These are phyloP conservation scores for Melitaea cinxia DNA, from an alignment of 1,140 invertebrate genomes.

Conservation along the genomic window DNA sequence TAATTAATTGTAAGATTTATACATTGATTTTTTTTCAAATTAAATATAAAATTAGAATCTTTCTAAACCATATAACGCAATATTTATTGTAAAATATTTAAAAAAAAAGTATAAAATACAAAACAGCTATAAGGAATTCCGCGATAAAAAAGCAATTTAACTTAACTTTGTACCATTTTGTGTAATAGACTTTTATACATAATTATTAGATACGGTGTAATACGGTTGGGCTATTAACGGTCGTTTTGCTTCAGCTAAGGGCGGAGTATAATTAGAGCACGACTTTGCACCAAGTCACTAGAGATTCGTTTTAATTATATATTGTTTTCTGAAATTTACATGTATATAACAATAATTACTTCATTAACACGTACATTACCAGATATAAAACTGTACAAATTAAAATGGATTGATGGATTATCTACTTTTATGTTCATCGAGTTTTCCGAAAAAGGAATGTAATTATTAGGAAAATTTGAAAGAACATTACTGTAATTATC, in stretches of 20 bases:
- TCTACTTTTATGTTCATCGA: background rate
- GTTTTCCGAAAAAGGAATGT: slow-evolving; percentile 3
- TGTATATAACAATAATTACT: no score
- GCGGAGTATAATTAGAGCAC: slow-evolving; percentile 38
- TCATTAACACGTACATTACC: no score
- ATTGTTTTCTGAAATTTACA: background rate
- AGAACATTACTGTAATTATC: slow-evolving; percentile 32
- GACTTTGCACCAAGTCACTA: slow-evolving; percentile 8
- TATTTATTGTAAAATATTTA: no score
- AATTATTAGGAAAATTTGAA: slow-evolving; percentile 26
- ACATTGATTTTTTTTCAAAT: no score
- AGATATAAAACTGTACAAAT: no score
- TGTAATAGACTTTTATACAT: slow-evolving; percentile 23
- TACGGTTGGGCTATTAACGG: slow-evolving; percentile 44
- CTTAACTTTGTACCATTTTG: slow-evolving; percentile 7
- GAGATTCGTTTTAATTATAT: background rate
- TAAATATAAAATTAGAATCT: no score
- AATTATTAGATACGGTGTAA: slow-evolving; percentile 24
- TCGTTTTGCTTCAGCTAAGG: slow-evolving; percentile 41
- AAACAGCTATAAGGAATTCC: background rate
- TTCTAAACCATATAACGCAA: no score
- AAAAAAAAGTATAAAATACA: no score
- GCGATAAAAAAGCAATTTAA: background rate
- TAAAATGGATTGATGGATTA: no score
- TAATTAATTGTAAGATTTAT: no score